These are phyloP conservation scores for Parauchenoglanis punctatus DNA, from an alignment of 2,797 vertebrate species.

Conservation along the genomic window DNA sequence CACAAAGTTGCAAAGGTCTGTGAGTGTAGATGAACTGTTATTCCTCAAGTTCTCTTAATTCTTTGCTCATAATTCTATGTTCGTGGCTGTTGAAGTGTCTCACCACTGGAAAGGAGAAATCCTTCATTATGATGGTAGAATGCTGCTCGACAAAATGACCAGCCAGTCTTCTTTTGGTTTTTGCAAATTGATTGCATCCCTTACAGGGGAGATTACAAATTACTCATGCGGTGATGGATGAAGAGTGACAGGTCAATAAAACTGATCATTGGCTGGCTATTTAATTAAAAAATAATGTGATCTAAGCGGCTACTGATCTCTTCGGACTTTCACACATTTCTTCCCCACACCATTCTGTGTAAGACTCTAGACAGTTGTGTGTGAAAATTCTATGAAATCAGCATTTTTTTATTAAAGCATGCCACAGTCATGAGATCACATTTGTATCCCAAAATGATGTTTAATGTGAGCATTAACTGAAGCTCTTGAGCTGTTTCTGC, in stretches of 20 bases:
- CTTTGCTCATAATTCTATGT: background rate
- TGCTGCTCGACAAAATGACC: background rate
- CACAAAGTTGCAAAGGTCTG: background rate
- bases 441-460: background rate
- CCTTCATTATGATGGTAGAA: background rate
- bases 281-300: background rate
- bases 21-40: background rate
- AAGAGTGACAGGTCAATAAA: slow-evolving; percentile 5
- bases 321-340: background rate
- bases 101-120: slow-evolving; percentile 3
- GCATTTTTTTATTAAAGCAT: background rate
- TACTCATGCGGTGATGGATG: background rate
- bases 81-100: background rate
- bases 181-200: slow-evolving; percentile 22
- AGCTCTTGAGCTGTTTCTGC: background rate
- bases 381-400: background rate
- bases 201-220: slow-evolving; percentile 7
- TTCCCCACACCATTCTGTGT: background rate
- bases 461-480: background rate
- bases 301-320: background rate
- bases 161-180: background rate
- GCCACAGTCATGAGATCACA: background rate
- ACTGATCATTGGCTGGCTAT: background rate
- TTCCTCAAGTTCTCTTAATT: background rate
- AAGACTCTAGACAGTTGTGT: background rate